Percentiles rank a stretch among this genome's conserved stretches.
phyloP scores from a whole-genome alignment of 2,797 vertebrate genomes.

The Astyanax mexicanus region DNA sequence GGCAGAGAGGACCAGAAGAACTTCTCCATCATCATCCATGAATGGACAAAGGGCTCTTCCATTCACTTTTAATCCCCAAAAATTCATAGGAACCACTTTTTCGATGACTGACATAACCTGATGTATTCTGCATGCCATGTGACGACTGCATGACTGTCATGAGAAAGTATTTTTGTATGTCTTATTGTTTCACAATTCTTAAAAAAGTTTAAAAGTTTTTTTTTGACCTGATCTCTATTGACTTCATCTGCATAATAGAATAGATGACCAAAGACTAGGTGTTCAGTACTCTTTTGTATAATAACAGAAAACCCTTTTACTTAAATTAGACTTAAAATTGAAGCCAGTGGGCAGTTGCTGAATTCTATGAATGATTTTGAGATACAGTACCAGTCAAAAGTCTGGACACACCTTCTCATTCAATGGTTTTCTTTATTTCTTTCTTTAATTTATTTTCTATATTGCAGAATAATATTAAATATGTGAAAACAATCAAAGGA shows the following conservation, averaged over 20 bases:
- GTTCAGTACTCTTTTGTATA: not conserved
- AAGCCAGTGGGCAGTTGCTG: not conserved
- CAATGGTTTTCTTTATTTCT: too few relatives aligned
- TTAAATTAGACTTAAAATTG: not conserved
- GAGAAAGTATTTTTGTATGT: constrained; percentile 38
- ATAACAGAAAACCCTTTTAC: not conserved
- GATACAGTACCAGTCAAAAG: too few relatives aligned
- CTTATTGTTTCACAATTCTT: constrained; percentile 9
- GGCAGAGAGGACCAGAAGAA: not conserved
- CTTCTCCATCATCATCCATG: not conserved
- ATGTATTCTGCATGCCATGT: constrained; percentile 22
- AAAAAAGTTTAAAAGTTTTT: constrained; percentile 8
- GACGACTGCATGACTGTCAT: not conserved
- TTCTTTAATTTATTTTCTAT: too few relatives aligned
- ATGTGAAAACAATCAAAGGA: too few relatives aligned
- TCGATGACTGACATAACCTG: constrained; percentile 38
- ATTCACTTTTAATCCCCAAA: not conserved
- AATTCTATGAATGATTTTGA: not conserved
- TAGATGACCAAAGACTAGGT: not conserved
- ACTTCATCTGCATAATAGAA: not conserved
- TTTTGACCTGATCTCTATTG: not conserved
- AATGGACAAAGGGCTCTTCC: not conserved
- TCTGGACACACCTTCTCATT: too few relatives aligned
- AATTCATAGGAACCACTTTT: constrained; percentile 17
- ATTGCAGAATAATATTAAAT: too few relatives aligned